Conservation (phyloP, 1,140 invertebrate species). For the Subanguina moxae region DNA sequence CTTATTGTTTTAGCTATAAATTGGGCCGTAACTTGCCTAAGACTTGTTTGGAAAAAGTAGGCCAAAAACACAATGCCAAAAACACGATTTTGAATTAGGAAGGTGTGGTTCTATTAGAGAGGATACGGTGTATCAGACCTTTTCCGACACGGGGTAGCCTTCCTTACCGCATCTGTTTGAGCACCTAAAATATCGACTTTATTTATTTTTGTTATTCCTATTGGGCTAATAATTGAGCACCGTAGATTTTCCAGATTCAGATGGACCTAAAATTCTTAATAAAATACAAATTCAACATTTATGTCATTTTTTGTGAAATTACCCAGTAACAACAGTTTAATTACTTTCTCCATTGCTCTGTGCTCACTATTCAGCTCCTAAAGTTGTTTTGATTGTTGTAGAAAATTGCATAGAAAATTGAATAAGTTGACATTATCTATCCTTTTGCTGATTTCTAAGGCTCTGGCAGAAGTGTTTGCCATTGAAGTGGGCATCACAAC, state of each 20-base stretch:
- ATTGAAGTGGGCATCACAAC: neutral
- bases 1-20: too few relatives aligned
- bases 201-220: too few relatives aligned
- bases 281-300: too few relatives aligned
- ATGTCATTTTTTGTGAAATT: neutral
- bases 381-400: neutral
- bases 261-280: neutral
- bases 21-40: too few relatives aligned
- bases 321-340: neutral
- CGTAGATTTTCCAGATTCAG: slow-evolving; percentile 3
- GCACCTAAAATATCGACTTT: too few relatives aligned
- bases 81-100: too few relatives aligned
- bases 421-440: neutral
- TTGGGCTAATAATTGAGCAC: neutral
- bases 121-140: too few relatives aligned
- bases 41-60: too few relatives aligned
- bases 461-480: neutral
- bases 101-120: too few relatives aligned
- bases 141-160: too few relatives aligned
- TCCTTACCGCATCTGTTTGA: too few relatives aligned
- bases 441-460: neutral
- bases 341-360: neutral
- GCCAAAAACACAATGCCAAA: too few relatives aligned
- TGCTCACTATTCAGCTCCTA: neutral
- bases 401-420: neutral